A percentile compares a stretch with the other conserved stretches of the same genome.
Conservation (phyloP, 2,797 vertebrate genomes). For the Tamandua tetradactyla region DNA sequence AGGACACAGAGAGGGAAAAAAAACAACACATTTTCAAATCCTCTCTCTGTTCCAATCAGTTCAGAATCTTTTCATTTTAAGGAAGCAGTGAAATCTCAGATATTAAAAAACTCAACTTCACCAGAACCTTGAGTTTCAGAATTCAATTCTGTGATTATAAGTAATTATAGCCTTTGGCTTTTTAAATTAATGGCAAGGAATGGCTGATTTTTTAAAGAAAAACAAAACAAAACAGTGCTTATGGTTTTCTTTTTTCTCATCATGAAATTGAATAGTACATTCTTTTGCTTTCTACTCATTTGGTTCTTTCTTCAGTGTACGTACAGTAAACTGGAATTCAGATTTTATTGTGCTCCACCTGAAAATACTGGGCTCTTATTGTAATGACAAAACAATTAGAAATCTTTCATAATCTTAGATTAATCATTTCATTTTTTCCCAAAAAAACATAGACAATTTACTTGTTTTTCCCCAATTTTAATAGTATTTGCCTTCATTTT, state of each 20-base stretch:
- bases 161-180: neutral
- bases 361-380: neutral
- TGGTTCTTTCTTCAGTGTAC: neutral
- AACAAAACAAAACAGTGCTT: neutral
- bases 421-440: neutral
- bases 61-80: slow-evolving; percentile 55
- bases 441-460: too few species aligned
- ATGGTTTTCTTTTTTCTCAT: neutral
- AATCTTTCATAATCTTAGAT: neutral
- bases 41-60: slow-evolving; percentile 27
- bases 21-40: slow-evolving; percentile 3
- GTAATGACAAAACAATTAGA: neutral
- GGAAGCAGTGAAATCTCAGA: slow-evolving; percentile 39
- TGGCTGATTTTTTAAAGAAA: neutral
- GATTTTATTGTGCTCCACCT: neutral
- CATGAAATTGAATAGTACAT: neutral
- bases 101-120: slow-evolving; percentile 25
- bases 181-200: slow-evolving; percentile 18
- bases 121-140: slow-evolving; percentile 25
- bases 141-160: slow-evolving; percentile 41
- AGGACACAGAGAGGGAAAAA: neutral
- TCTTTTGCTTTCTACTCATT: neutral
- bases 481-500: neutral
- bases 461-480: neutral
- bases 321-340: neutral